Evolutionary conservation across 1,140 invertebrate species (phyloP), one percentile per base, ranked within the genome.

Genomic region (Latrodectus geometricus): DNA sequence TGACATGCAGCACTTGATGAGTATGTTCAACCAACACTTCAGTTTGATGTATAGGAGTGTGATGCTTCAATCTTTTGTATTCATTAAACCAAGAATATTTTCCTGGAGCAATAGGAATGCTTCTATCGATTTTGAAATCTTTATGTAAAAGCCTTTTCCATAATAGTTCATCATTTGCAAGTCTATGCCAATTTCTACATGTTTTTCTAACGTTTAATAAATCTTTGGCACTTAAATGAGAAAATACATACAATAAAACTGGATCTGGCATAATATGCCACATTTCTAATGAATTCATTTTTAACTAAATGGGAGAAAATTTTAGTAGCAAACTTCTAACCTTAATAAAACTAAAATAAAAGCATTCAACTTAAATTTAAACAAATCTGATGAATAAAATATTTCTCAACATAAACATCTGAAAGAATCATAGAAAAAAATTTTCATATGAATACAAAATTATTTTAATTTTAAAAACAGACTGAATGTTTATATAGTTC

Each of bases 1-100:
- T 96, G 56, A 97, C 95, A 91, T 97, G 96, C 72, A 97, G 92
- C 52, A 97, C 96, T 92, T 96, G 95, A 92, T 96, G 92, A 66
- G 93, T 91, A 90, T 96, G 94, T 66, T 94, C 93, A 72, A 90
- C 91, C 65, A 96, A 90, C 15, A 94, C 93, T 92, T 97, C 95
- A 11, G 95, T 95, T 92, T 96, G 93, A 48, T 96, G 91, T 48
- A 94, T 92, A 0, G 96, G 96, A 80, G 94, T 94, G 88, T 96
- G 94, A 89, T 95, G 95, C 69, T 93, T 92, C n/a, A 97, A 91
- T 56, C 96, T 92, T 89, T 94, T 94, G 89, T 95, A 97, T 93
- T 97, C 96, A 50, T 91, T 90, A 9, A 93, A 91, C 96, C 96
- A 97, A 0, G 94, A 95, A 15, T 90, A 92, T 89, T 94, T 94